Conservation (phyloP, 2,888 invertebrate genomes). For the Tetropium fuscum region DNA sequence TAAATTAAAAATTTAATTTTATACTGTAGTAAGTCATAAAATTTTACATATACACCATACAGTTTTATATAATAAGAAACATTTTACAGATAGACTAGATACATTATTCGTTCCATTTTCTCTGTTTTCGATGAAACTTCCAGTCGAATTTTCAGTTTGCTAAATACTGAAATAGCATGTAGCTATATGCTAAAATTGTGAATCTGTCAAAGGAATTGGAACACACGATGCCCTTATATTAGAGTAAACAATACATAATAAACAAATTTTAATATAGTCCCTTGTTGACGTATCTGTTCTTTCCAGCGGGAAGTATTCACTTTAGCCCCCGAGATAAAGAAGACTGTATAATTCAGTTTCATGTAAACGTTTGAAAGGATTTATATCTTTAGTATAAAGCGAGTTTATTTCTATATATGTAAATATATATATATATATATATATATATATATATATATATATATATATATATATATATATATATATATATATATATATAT, state of each 20-base stretch:
- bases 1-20: no score
- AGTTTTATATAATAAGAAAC: no score
- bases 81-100: no score
- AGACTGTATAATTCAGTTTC: neutral
- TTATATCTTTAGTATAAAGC: neutral
- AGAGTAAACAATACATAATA: conserved; percentile 11
- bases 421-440: no score
- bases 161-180: neutral
- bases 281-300: neutral
- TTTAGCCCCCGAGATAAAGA: neutral
- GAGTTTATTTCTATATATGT: neutral
- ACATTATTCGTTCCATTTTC: no score
- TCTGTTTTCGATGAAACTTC: no score
- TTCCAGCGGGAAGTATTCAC: neutral
- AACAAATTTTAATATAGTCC: conserved; percentile 8
- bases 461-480: no score
- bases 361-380: neutral
- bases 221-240: conserved; percentile 1
- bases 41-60: no score
- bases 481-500: no score
- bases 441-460: no score
- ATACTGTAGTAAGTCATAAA: no score
- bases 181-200: conserved; percentile 4
- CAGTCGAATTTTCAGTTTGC: no score
- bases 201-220: neutral